Percentiles rank a stretch among this genome's conserved stretches.
Evolutionary conservation across 2,113 vertebrate genomes (phyloP).

Genomic region (Oxyruncus cristatus): DNA sequence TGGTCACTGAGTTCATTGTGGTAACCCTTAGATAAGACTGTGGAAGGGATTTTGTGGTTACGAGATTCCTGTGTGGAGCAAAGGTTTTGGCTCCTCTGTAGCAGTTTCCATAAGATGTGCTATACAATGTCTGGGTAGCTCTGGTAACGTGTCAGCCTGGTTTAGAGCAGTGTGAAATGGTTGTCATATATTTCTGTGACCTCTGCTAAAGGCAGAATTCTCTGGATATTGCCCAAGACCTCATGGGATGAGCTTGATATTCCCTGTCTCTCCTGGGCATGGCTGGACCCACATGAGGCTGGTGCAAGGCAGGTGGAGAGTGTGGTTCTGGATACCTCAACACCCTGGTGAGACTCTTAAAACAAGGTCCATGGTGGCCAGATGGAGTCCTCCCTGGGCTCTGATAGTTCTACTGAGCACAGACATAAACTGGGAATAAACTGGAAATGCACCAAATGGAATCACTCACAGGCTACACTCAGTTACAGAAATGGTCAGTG

Average conservation of each 20-base stretch:
- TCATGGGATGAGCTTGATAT: fast-evolving
- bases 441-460: background rate
- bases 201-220: background rate
- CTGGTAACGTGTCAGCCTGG: background rate
- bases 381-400: background rate
- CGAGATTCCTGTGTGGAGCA: background rate
- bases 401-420: background rate
- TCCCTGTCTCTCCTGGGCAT: background rate
- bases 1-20: fast-evolving
- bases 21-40: fast-evolving
- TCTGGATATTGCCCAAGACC: background rate
- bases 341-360: fast-evolving
- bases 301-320: fast-evolving
- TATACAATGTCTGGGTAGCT: background rate
- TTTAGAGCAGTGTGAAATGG: background rate
- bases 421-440: background rate
- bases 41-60: fast-evolving
- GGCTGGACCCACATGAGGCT: fast-evolving
- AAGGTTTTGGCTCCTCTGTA: background rate
- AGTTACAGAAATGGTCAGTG: background rate
- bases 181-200: fast-evolving
- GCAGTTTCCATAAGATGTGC: background rate
- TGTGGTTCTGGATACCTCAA: background rate
- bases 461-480: background rate
- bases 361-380: background rate